These are phyloP conservation scores for Urocitellus parryii DNA, from an alignment of 2,113 vertebrate genomes.

Conservation along the genomic window DNA sequence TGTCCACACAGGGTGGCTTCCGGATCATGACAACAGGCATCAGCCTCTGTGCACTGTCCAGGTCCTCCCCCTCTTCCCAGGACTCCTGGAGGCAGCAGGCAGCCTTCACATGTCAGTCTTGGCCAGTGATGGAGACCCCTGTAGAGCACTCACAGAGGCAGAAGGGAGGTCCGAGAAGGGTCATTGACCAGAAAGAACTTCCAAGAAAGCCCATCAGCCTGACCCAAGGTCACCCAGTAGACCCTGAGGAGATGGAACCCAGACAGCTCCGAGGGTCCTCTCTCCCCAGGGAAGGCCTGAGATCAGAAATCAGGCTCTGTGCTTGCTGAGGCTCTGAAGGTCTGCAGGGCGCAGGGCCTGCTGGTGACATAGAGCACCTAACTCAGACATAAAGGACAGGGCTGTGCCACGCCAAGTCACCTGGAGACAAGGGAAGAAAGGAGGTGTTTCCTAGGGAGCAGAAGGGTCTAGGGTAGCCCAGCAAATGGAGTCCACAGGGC, in stretches of 20 bases:
- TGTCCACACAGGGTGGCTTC: neutral
- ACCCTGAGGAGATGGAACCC: neutral
- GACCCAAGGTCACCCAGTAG: neutral
- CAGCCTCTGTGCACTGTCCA: neutral
- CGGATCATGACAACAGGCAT: too few relatives aligned
- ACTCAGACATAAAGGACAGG: neutral
- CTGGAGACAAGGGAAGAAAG: neutral
- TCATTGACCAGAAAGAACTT: neutral
- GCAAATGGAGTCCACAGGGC: fast-evolving
- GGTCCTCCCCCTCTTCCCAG: neutral
- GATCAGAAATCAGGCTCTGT: neutral
- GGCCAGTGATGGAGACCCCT: neutral
- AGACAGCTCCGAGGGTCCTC: neutral
- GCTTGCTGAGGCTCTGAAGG: too few relatives aligned
- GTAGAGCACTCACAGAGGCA: neutral
- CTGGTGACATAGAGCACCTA: fast-evolving
- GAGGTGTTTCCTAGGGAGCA: too few relatives aligned
- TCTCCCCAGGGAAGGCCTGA: neutral
- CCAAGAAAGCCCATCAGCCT: neutral
- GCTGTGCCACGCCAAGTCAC: too few relatives aligned
- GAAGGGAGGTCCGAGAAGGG: neutral
- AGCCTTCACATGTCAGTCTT: neutral
- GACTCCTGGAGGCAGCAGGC: neutral
- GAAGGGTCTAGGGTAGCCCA: neutral
- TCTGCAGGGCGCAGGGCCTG: too few relatives aligned